Conservation (phyloP, 2,797 vertebrate species). For the Triplophysa bombifrons region DNA sequence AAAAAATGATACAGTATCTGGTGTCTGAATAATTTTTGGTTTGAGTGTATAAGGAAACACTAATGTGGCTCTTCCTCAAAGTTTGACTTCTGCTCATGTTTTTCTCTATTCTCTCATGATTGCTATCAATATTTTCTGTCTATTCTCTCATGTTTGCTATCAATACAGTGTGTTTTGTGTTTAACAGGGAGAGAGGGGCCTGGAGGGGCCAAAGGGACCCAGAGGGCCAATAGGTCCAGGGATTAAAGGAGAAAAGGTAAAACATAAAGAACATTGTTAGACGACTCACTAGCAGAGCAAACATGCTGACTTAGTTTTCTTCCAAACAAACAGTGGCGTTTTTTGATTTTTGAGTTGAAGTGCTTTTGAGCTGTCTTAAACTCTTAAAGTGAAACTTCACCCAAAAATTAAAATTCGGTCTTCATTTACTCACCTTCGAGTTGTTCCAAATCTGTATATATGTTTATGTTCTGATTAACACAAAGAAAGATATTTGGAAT, state of each 20-base stretch:
- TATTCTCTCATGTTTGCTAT: not conserved
- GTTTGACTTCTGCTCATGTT: not conserved
- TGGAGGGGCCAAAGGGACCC: constrained; percentile 84
- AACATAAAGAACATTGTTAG: not conserved
- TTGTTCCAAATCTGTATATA: too few species aligned
- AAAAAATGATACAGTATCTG: too few species aligned
- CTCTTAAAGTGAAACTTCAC: not conserved
- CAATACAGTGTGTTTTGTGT: constrained; percentile 23
- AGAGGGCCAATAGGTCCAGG: constrained; percentile 78
- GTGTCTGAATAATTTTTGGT: too few species aligned
- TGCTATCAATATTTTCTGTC: not conserved
- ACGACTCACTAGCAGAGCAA: not conserved
- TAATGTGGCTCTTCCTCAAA: too few species aligned
- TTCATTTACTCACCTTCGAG: too few species aligned
- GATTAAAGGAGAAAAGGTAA: constrained; percentile 90
- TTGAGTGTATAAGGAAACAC: too few species aligned
- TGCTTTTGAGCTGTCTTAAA: too few species aligned
- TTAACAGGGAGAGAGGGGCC: constrained; percentile 83
- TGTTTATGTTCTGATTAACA: too few species aligned
- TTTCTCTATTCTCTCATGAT: too few species aligned
- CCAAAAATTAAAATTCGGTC: too few species aligned
- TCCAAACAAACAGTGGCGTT: not conserved
- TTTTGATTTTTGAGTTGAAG: not conserved
- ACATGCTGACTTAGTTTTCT: not conserved
- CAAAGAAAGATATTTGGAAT: too few species aligned